Percentiles rank a stretch among this genome's conserved stretches.
Conservation (phyloP, 2,797 vertebrate species). For the Heterohyrax brucei region DNA sequence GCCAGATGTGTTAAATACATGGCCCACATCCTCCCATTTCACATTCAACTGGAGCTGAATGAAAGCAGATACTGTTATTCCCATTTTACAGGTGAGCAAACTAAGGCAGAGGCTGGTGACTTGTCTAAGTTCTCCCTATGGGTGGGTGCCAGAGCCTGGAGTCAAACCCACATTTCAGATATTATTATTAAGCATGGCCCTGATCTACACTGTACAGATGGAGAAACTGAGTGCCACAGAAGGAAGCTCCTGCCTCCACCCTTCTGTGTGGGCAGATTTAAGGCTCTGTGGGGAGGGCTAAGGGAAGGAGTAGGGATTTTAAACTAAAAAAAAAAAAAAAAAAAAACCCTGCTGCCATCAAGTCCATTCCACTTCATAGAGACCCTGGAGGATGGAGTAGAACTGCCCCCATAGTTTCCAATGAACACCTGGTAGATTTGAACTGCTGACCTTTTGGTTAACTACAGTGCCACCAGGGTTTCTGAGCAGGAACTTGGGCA, state of each 20-base stretch:
- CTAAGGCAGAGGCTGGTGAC: not conserved
- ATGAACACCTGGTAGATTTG: too few relatives aligned
- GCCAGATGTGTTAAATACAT: not conserved
- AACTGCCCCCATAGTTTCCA: too few relatives aligned
- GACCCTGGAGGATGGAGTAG: too few relatives aligned
- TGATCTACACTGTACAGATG: not conserved
- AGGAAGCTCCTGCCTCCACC: not conserved
- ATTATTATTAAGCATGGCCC: not conserved
- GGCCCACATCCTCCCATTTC: not conserved
- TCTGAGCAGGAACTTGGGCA: not conserved
- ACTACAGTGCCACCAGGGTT: not conserved
- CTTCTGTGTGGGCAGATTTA: not conserved
- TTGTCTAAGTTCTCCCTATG: not conserved
- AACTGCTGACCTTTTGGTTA: too few relatives aligned
- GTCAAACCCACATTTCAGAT: not conserved
- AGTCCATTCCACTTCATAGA: too few relatives aligned
- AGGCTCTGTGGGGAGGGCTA: not conserved
- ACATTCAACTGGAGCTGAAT: not conserved
- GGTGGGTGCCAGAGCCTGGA: not conserved
- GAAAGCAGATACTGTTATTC: not conserved
- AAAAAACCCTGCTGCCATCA: too few relatives aligned
- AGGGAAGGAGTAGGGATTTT: not conserved
- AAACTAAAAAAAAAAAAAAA: too few relatives aligned
- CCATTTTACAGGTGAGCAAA: slow-evolving; percentile 53
- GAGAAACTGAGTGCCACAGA: not conserved